Base-by-base conservation (phyloP, 2,797 vertebrate species). In the Cynopterus sphinx region DNA sequence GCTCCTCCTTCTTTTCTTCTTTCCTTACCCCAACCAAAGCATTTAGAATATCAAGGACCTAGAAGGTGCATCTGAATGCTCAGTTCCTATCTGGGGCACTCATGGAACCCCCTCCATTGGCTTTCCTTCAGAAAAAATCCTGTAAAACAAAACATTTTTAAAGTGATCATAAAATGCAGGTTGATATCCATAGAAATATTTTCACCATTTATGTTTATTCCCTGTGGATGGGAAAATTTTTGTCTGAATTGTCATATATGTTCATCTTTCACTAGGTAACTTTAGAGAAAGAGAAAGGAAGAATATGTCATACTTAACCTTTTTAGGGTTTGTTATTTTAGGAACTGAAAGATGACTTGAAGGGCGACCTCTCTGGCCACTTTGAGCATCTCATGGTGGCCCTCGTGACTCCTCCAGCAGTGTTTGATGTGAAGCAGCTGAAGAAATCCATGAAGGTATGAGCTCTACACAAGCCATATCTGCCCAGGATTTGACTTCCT, bases 301-400 rank as follows among this genome's bases (percentile, higher is more conserved):
- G 90, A 51, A 9, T 6, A 22, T 46, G 51, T 94, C 53, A 92
- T 3, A 2, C 21, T 70, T 83, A 75, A 75, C 49, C 5, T 70
- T 43, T 61, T 63, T 49, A 74, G 39, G 46, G 0, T 49, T 73
- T 70, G 95, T 92, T 87, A 19, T 94, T 92, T 74, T 91, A 98
- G 98, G 91, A 97, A 24, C 84, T 98, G 94, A 98, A 98, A 57
- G 98, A 98, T 92, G 99, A 99, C 92, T 97, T 99, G 97, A 97
- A 99, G 97, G 98, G 99, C 0, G 99, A 99, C 94, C 99, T 99
- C 41, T 98, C 98, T 0, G 99, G 99, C 78, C 97, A 99, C 93
- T 99, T 99, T 89, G 98, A 99, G 97, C 97, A 98, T 26, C 19
- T 99, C 94, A 97, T 99, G 75, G 98, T 99, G 11, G 99, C 98